Evolutionary conservation across 2,113 vertebrate genomes (phyloP).

Genomic region (Scomber colias): DNA sequence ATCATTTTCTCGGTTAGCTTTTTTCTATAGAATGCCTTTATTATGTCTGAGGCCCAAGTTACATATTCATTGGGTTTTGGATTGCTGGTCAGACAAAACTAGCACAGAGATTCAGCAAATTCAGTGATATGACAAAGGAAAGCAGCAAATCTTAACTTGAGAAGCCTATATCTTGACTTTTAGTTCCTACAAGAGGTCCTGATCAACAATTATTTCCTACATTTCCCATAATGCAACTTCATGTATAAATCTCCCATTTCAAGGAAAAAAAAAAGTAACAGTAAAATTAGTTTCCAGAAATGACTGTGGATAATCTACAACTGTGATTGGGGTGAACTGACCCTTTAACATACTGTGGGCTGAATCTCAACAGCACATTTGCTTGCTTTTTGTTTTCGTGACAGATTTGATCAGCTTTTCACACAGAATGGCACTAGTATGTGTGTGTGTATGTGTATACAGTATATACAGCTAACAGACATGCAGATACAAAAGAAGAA

Average conservation of each 20-base stretch:
- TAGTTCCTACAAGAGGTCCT: too few relatives aligned
- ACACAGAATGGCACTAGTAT: neutral
- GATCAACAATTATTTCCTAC: too few relatives aligned
- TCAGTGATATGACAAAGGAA: too few relatives aligned
- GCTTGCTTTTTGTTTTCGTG: constrained; percentile 17
- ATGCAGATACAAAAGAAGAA: constrained; percentile 13
- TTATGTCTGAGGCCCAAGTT: neutral
- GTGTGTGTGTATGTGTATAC: neutral
- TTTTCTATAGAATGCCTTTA: too few relatives aligned
- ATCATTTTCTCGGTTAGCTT: too few relatives aligned
- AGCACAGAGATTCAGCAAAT: too few relatives aligned
- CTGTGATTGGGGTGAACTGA: constrained; percentile 51
- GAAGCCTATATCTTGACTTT: too few relatives aligned
- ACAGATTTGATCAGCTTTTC: constrained; percentile 6
- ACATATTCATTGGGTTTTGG: too few relatives aligned
- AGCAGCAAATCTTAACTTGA: too few relatives aligned
- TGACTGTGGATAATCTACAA: neutral
- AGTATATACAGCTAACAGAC: constrained; percentile 7
- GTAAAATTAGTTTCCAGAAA: neutral
- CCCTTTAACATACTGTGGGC: constrained; percentile 40
- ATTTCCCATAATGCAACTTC: neutral
- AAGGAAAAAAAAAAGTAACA: too few relatives aligned
- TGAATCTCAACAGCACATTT: constrained; percentile 20
- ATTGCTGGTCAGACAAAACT: too few relatives aligned
- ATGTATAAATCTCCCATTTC: too few relatives aligned